Evolutionary conservation across 2,113 vertebrate genomes (phyloP).

Genomic region (Hemiscyllium ocellatum): DNA sequence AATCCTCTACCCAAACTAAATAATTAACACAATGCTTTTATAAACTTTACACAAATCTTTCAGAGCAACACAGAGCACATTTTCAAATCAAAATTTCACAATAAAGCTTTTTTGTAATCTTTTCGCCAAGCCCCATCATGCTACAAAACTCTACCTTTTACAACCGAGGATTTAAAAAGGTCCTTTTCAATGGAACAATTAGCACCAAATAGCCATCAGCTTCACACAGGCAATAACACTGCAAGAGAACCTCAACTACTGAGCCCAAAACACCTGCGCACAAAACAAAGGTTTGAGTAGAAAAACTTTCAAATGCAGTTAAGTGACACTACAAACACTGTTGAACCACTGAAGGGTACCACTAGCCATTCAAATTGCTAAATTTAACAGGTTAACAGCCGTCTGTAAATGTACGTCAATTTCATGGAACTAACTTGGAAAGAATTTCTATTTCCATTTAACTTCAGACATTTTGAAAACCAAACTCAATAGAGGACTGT

Average conservation of each 20-base stretch:
- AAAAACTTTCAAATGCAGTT: not conserved
- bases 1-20: too few relatives aligned
- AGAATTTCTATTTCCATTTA: not conserved
- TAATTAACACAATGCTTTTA: not conserved
- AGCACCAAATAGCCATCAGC: not conserved
- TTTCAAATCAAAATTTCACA: not conserved
- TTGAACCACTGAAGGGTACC: not conserved
- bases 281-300: not conserved
- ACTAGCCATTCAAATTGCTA: not conserved
- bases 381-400: not conserved
- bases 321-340: not conserved
- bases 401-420: not conserved
- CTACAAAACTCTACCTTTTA: not conserved
- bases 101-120: not conserved
- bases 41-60: not conserved
- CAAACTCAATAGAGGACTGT: not conserved
- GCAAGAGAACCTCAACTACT: not conserved
- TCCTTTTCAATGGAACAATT: not conserved
- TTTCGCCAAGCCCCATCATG: too few relatives aligned
- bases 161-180: not conserved
- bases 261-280: not conserved
- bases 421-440: not conserved
- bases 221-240: not conserved
- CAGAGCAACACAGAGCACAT: not conserved
- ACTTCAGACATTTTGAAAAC: not conserved